Base-by-base conservation (phyloP, 2,797 vertebrate genomes). In the Pseudochromis fuscus region DNA sequence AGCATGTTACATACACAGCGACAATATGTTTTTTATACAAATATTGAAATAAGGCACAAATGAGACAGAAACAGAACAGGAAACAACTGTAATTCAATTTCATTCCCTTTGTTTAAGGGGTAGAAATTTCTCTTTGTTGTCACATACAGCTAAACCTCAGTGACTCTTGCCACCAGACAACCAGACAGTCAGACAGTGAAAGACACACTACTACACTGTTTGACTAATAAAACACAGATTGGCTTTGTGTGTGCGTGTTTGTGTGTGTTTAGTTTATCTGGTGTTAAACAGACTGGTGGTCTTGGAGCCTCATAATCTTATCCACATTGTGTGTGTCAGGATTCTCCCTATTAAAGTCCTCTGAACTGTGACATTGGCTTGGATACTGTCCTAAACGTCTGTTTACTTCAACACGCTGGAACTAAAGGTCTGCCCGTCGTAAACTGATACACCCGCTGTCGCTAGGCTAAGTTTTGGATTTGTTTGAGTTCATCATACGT, bases 261-360 rank as follows among this genome's bases (percentile, higher is more conserved):
- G 38, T 71, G 70, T 64, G 56, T 61, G 16, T 75, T 79, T 33
- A 50, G 77, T 86, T 84, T 79, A 84, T 86, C 78, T 78, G 59
- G 45, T 81, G 75, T 82, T 63, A 79, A 83, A 75, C 81, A 82
- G 75, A 82, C 81, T 81, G 78, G 71, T 85, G 79, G 70, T 86
- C 79, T 63, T 35, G 56, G 61, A 85, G 67, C 51, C 77, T 79
- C 51, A 65, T 86, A 89, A 86, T 87, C 64, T 77, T 49, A 59
- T 81, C 74, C 83, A 84, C 67, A 85, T 83, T 77, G 64, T 77
- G 67, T 81, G 90, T 74, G 87, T 90, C 67, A 71, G 67, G 81
- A 68, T 72, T 77, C 79, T 87, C 77, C 63, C 75, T 59, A 59
- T 87, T 77, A 49, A 80, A 84, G 52, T 84, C 77, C 61, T 81